Conservation (phyloP, 2,888 invertebrate species). For the Meteorus cinctellus region DNA sequence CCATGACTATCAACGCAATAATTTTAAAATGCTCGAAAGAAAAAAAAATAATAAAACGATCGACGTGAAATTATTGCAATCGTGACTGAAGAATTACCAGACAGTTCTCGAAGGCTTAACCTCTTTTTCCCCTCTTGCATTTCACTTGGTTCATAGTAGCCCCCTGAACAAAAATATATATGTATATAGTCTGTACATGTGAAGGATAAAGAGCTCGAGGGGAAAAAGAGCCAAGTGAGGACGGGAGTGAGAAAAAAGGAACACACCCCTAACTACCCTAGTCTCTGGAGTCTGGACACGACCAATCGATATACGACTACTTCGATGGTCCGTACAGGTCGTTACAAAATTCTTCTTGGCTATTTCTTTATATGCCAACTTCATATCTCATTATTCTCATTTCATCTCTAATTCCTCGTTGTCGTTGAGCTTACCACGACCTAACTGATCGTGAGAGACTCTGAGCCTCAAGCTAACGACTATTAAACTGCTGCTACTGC, state of each 20-base stretch:
- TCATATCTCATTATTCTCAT: conserved; percentile 12
- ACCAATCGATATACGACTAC: conserved; percentile 63
- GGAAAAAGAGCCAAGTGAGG: conserved; percentile 39
- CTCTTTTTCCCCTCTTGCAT: conserved; percentile 41
- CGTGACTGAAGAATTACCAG: conserved; percentile 27
- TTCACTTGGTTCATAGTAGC: conserved; percentile 20
- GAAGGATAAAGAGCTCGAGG: conserved; percentile 28
- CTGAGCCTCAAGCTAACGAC: not conserved
- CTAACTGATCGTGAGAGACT: conserved; percentile 35
- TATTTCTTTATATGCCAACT: conserved; percentile 22
- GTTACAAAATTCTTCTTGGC: conserved; percentile 55
- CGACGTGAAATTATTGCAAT: conserved; percentile 17
- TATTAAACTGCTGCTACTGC: not conserved
- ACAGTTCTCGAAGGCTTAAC: conserved; percentile 33
- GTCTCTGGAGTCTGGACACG: conserved; percentile 54
- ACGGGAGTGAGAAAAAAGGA: conserved; percentile 47
- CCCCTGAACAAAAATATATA: not conserved
- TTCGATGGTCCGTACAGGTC: conserved; percentile 65
- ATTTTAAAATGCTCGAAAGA: not conserved
- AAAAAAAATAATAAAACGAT: not conserved
- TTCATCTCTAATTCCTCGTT: conserved; percentile 30
- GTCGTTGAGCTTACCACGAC: conserved; percentile 29
- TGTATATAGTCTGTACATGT: not conserved
- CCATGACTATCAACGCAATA: not conserved
- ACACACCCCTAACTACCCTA: conserved; percentile 46